These are phyloP conservation scores for Steinernema carpocapsae DNA, from an alignment of 2,888 invertebrate genomes.

Conservation along the genomic window DNA sequence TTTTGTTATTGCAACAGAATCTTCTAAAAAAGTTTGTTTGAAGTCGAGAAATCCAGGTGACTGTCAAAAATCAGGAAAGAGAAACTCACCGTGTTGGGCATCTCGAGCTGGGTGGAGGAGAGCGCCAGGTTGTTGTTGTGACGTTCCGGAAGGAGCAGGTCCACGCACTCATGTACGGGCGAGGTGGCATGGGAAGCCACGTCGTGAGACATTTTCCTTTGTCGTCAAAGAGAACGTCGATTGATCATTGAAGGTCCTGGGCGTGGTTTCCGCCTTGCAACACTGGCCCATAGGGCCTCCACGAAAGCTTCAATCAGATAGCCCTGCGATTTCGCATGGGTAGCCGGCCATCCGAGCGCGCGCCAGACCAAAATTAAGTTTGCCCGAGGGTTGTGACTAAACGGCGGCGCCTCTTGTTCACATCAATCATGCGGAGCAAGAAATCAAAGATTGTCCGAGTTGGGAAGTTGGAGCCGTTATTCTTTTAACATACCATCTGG, in stretches of 20 bases:
- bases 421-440: slow-evolving; percentile 29
- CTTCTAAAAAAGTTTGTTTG: too few species aligned
- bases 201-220: slow-evolving; percentile 34
- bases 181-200: slow-evolving; percentile 30
- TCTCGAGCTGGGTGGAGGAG: slow-evolving; percentile 39
- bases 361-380: slow-evolving; percentile 34
- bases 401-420: slow-evolving; percentile 13
- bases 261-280: slow-evolving; percentile 32
- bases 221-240: slow-evolving; percentile 23
- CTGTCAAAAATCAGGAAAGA: not conserved
- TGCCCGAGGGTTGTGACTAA: slow-evolving; percentile 22
- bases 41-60: too few species aligned
- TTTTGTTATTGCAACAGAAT: too few species aligned
- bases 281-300: slow-evolving; percentile 27
- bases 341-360: slow-evolving; percentile 18
- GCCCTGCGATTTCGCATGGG: slow-evolving; percentile 26
- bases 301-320: slow-evolving; percentile 34
- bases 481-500: slow-evolving; percentile 33
- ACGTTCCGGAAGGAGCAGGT: slow-evolving; percentile 38
- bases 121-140: slow-evolving; percentile 39
- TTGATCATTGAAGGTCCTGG: slow-evolving; percentile 33
- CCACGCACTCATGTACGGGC: slow-evolving; percentile 42
- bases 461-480: slow-evolving; percentile 30
- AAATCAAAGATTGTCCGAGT: slow-evolving; percentile 34
- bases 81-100: slow-evolving; percentile 43